Percentiles rank a stretch among this genome's conserved stretches.
Conservation (phyloP, 2,113 vertebrate species). For the Chaetura pelagica region DNA sequence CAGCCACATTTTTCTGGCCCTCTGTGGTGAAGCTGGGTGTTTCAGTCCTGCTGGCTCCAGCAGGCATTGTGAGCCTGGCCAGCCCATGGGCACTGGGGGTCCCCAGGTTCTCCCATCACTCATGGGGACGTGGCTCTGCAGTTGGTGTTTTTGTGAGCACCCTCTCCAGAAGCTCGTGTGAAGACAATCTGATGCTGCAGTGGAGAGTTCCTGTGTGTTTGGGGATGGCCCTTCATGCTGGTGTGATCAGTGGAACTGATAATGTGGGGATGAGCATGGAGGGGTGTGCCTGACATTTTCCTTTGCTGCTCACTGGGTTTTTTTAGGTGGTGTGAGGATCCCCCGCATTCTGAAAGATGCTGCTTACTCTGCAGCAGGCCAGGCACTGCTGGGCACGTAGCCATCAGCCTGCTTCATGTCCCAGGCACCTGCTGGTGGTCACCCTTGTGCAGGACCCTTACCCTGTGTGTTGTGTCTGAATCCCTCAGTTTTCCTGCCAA, state of each 20-base stretch:
- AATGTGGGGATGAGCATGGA: accelerated
- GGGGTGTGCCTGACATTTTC: not conserved
- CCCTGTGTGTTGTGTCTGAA: accelerated
- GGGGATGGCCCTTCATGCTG: not conserved
- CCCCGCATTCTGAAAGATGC: not conserved
- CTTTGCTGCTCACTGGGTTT: not conserved
- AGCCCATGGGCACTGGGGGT: not conserved
- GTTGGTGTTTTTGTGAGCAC: not conserved
- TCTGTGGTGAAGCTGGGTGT: not conserved
- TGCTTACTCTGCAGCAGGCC: not conserved
- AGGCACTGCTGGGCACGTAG: accelerated
- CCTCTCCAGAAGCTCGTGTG: not conserved
- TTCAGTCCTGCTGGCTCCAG: not conserved
- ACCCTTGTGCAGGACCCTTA: not conserved
- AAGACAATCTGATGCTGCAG: accelerated
- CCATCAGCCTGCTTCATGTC: not conserved
- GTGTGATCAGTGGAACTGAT: accelerated
- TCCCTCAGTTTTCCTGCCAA: not conserved
- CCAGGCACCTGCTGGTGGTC: not conserved
- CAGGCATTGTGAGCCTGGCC: not conserved
- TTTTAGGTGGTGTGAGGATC: not conserved
- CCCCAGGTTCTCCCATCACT: accelerated
- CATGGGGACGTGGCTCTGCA: not conserved
- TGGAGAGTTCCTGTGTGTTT: accelerated
- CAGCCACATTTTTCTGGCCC: conserved; percentile 16